A percentile compares a stretch with the other conserved stretches of the same genome.
Conservation (phyloP, 2,888 invertebrate species). For the Pseudeuparius sepicola region DNA sequence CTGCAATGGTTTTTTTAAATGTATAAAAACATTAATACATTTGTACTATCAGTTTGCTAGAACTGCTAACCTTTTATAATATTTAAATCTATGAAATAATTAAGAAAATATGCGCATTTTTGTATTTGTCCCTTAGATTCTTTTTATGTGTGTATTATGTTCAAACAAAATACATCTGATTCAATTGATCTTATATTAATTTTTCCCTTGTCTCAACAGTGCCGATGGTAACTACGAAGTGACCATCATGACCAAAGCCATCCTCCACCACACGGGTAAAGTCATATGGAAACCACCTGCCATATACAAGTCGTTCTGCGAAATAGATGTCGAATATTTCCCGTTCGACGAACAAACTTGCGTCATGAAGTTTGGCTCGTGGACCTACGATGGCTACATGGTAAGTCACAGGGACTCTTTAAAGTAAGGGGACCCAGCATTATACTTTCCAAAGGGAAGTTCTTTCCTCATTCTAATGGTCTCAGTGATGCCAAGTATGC, state of each 20-base stretch:
- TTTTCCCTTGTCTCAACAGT: constrained; percentile 45
- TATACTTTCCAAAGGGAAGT: no score
- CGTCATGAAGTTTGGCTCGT: constrained; percentile 91
- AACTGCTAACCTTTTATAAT: no score
- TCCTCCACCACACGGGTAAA: constrained; percentile 84
- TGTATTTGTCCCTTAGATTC: no score
- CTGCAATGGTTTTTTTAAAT: no score
- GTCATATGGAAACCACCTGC: constrained; percentile 98
- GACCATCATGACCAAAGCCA: constrained; percentile 96
- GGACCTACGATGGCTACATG: constrained; percentile 93
- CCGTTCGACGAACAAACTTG: constrained; percentile 93
- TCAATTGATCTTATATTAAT: no score
- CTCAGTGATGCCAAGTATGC: background rate
- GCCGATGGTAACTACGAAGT: constrained; percentile 98
- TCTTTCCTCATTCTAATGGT: background rate
- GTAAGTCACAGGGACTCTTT: constrained; percentile 43
- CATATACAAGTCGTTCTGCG: constrained; percentile 96
- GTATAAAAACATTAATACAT: no score
- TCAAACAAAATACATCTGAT: no score
- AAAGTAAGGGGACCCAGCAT: no score
- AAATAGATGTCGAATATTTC: constrained; percentile 91
- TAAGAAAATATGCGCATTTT: no score
- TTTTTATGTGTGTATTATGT: no score
- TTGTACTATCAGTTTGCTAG: no score
- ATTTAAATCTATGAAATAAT: no score